These are phyloP conservation scores for Papilio polyxenes DNA, from an alignment of 1,140 invertebrate species.

Conservation along the genomic window DNA sequence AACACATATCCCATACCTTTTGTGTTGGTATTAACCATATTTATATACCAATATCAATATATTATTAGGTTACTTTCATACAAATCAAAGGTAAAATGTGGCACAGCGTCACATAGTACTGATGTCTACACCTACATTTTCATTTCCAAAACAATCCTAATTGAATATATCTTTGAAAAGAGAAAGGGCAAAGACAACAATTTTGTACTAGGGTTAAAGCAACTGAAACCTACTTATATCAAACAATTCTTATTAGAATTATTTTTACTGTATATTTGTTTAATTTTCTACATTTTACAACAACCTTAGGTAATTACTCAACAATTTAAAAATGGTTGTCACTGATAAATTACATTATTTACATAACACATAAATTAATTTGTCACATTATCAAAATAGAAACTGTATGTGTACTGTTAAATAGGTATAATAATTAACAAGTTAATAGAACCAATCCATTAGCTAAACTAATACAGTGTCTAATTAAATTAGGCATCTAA, in stretches of 20 bases:
- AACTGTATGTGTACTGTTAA: background rate
- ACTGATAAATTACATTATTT: background rate
- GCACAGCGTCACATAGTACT: no score
- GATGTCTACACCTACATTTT: no score
- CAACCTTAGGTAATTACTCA: background rate
- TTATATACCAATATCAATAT: background rate
- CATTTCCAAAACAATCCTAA: no score
- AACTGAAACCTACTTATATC: background rate
- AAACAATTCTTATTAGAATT: background rate
- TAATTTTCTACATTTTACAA: background rate
- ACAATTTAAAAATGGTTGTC: no score
- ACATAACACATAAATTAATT: no score
- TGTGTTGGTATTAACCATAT: background rate
- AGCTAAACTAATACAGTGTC: background rate
- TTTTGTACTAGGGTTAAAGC: no score
- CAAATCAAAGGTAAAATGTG: no score
- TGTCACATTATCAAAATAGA: no score
- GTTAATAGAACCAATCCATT: slow-evolving; percentile 19
- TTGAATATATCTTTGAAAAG: no score
- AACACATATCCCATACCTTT: background rate
- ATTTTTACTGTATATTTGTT: background rate
- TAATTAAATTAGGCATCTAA: slow-evolving; percentile 29
- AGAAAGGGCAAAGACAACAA: no score
- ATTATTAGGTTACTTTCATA: no score
- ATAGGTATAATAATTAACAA: background rate